Evolutionary conservation across 2,888 invertebrate genomes (phyloP), one percentile per base, ranked within the genome.

Genomic region (Eucera pruinosa): DNA sequence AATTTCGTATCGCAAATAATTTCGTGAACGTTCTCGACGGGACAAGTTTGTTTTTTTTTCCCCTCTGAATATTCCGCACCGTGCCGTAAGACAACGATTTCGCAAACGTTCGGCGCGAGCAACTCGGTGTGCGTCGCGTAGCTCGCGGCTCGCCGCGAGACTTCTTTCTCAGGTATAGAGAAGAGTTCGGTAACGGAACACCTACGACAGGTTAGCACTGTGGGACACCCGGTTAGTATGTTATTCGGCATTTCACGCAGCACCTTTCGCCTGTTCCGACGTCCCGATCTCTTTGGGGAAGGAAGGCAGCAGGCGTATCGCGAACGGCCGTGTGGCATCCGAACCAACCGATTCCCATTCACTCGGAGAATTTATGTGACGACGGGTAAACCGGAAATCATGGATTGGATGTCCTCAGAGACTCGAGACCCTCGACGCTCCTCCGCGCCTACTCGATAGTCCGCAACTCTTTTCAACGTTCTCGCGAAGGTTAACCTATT

Each of bases 321-420:
- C 80, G 78, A 81, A 79, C 75, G 78, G 71, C 82, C 85, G 76
- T 81, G 77, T 80, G 84, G 82, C 86, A 84, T 83, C 84, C 82
- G 82, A 78, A 78, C 82, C 81, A 73, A 84, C 83, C 84, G 87
- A 88, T 85, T 85, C 80, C 87, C 86, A 86, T 87, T 88, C 87
- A 75, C 83, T 83, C 65, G 82, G 43, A 43, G 72, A 88, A 88
- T 88, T 88, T 87, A 88, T 87, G 83, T 70, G 85, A 80, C 83
- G 84, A 88, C 78, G 81, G 81, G 79, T 80, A 87, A 88, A 87
- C 88, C 88, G 88, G 85, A 88, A 89, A 89, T 87, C 88, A 85
- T 85, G 86, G 87, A 87, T 86, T 85, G 85, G 85, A 85, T 81
- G 82, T 87, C 83, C 82, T 82, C 78, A 64, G 69, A 61, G 41